Evolutionary conservation across 1,140 invertebrate genomes (phyloP).

Genomic region (Sitophilus oryzae): DNA sequence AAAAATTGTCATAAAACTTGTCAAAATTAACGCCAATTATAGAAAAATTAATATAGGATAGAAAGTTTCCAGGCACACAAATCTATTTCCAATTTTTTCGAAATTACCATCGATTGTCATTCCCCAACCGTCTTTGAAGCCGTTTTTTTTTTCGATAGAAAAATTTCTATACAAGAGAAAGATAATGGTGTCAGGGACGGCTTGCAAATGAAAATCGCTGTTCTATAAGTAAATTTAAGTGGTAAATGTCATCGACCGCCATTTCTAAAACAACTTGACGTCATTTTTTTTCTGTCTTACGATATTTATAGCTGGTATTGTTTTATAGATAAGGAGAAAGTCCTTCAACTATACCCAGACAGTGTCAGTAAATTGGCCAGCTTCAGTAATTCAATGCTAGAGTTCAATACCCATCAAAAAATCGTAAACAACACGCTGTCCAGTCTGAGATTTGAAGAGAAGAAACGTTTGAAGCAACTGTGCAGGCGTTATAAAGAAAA

Average conservation of each 20-base stretch:
- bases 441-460: conserved; percentile 50
- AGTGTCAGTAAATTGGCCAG: conserved; percentile 55
- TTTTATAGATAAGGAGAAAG: conserved; percentile 51
- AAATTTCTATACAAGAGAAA: background rate
- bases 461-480: conserved; percentile 45
- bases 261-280: background rate
- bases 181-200: too few species aligned
- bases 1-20: too few species aligned
- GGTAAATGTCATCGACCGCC: background rate
- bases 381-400: conserved; percentile 50
- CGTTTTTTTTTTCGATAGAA: too few species aligned
- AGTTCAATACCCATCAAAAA: conserved; percentile 56
- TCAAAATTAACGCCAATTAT: too few species aligned
- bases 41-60: too few species aligned
- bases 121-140: too few species aligned
- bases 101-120: too few species aligned
- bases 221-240: too few species aligned
- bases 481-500: conserved; percentile 60
- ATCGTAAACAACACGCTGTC: conserved; percentile 48
- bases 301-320: too few species aligned
- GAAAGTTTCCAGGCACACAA: too few species aligned
- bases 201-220: too few species aligned
- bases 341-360: conserved; percentile 58
- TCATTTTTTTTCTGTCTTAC: background rate
- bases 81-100: too few species aligned